Percentiles rank a stretch among this genome's conserved stretches.
Evolutionary conservation across 2,797 vertebrate genomes (phyloP).

Genomic region (Petrocephalus schoutedeni): DNA sequence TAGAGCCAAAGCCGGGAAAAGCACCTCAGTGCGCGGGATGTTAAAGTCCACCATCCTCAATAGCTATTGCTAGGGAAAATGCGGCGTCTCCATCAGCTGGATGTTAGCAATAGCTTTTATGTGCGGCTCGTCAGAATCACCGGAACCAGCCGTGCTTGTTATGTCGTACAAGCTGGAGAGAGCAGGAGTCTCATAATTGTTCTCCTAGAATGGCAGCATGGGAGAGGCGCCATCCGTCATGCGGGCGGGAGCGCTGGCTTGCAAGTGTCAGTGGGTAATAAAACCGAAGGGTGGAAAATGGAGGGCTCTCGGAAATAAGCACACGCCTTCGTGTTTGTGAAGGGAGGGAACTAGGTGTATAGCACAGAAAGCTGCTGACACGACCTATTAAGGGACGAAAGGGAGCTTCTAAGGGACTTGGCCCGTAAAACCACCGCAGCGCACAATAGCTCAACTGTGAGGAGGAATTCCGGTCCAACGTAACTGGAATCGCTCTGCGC

Average conservation of each 20-base stretch:
- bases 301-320: neutral
- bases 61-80: neutral
- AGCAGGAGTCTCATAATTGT: neutral
- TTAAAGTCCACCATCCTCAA: neutral
- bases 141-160: neutral
- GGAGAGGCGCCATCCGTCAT: neutral
- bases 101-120: slow-evolving; percentile 1
- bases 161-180: neutral
- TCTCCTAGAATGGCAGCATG: neutral
- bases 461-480: neutral
- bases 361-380: neutral
- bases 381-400: neutral
- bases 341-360: neutral
- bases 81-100: neutral
- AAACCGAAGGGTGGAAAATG: neutral
- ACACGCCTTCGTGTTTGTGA: neutral
- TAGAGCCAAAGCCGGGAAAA: neutral
- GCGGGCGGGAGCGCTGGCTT: neutral
- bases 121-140: neutral
- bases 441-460: neutral
- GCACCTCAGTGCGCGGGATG: neutral
- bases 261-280: neutral
- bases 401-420: neutral
- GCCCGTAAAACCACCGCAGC: neutral
- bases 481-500: neutral